Evolutionary conservation across 2,888 invertebrate species (phyloP).

Genomic region (Ophion obscuratus): DNA sequence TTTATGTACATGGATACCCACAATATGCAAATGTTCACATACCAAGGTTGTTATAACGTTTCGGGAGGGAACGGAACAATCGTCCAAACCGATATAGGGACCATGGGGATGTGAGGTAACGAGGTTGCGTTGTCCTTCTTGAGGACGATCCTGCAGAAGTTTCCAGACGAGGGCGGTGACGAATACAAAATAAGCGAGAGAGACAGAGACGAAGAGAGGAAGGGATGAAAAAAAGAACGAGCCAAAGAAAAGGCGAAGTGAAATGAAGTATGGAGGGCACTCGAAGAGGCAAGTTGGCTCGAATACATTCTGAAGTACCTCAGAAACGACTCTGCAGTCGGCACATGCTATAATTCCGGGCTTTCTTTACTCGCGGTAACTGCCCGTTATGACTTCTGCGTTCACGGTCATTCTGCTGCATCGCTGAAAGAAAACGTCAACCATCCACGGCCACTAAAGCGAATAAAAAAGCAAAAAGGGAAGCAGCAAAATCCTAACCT

Average conservation of each 20-base stretch:
- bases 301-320: slow-evolving; percentile 59
- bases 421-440: slow-evolving; percentile 29
- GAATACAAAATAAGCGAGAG: slow-evolving; percentile 22
- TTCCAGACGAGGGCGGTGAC: slow-evolving; percentile 48
- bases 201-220: slow-evolving; percentile 57
- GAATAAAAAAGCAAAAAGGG: slow-evolving; percentile 51
- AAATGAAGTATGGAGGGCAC: slow-evolving; percentile 61
- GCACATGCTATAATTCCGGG: slow-evolving; percentile 2
- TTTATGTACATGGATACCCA: slow-evolving; percentile 3
- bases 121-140: slow-evolving; percentile 70
- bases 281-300: slow-evolving; percentile 61
- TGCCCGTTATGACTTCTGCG: not conserved
- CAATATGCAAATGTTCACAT: not conserved
- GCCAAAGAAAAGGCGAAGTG: slow-evolving; percentile 51
- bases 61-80: slow-evolving; percentile 30
- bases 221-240: slow-evolving; percentile 54
- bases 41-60: slow-evolving; percentile 26
- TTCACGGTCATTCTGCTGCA: not conserved
- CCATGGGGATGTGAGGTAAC: slow-evolving; percentile 73
- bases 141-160: slow-evolving; percentile 45
- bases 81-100: slow-evolving; percentile 41
- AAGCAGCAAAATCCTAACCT: slow-evolving; percentile 31
- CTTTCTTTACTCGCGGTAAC: slow-evolving; percentile 17
- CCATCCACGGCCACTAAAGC: not conserved
- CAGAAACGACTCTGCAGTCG: slow-evolving; percentile 45